Conservation (phyloP, 2,797 vertebrate species). For the Aplochiton taeniatus region DNA sequence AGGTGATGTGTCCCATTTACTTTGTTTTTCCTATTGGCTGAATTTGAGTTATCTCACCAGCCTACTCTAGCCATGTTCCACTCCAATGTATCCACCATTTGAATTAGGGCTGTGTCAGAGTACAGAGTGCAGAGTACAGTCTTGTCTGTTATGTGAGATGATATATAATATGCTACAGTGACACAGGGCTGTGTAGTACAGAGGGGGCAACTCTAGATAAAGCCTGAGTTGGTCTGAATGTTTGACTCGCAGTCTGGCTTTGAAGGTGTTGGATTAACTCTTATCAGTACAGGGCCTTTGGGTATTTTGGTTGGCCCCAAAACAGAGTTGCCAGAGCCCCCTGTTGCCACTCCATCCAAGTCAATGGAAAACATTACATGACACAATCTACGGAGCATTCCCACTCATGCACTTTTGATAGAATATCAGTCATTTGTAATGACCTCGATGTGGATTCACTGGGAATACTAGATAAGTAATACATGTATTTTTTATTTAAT, state of each 20-base stretch:
- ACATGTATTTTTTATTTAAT: no score
- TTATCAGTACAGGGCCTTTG: constrained; percentile 60
- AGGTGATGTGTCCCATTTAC: no score
- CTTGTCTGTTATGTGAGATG: not conserved
- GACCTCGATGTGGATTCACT: no score
- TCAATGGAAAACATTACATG: constrained; percentile 52
- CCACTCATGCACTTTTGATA: no score
- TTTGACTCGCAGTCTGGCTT: constrained; percentile 57
- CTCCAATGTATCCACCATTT: no score
- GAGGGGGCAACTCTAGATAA: not conserved
- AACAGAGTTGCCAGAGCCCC: constrained; percentile 41
- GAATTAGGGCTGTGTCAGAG: not conserved
- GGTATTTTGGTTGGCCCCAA: constrained; percentile 46
- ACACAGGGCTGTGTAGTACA: constrained; percentile 16
- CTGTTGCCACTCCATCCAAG: constrained; percentile 43
- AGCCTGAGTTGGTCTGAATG: constrained; percentile 46
- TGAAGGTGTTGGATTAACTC: constrained; percentile 60
- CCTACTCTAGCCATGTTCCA: no score
- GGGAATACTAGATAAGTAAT: no score
- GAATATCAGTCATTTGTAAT: no score
- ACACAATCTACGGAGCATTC: constrained; percentile 18
- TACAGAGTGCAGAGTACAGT: no score
- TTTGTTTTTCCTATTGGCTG: no score
- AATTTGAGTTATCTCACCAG: no score
- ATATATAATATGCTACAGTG: not conserved